These are phyloP conservation scores for Bradynema listronoti DNA, from an alignment of 1,140 invertebrate species.

Conservation along the genomic window DNA sequence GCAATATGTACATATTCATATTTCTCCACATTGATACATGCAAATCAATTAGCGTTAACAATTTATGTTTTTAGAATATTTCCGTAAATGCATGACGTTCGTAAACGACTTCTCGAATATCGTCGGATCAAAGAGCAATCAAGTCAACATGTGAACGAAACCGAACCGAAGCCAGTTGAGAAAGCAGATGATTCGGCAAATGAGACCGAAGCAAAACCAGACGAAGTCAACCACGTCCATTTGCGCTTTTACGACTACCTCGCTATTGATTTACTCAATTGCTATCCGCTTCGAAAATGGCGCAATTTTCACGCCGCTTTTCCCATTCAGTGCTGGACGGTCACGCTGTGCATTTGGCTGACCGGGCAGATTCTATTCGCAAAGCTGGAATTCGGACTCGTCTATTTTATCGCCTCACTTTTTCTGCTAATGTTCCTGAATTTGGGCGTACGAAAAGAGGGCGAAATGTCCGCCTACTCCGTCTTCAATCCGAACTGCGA, in stretches of 20 bases:
- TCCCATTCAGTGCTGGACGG: conserved; percentile 38
- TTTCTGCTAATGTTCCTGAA: conserved; percentile 77
- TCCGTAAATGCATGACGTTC: too few relatives aligned
- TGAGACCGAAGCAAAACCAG: too few relatives aligned
- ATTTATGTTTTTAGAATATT: too few relatives aligned
- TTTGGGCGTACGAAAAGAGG: conserved; percentile 68
- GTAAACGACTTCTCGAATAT: too few relatives aligned
- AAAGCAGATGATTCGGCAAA: too few relatives aligned
- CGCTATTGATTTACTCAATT: conserved; percentile 36
- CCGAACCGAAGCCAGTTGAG: too few relatives aligned
- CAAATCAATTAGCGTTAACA: too few relatives aligned
- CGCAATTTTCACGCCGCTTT: conserved; percentile 27
- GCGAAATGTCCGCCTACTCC: conserved; percentile 83
- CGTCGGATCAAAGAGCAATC: too few relatives aligned
- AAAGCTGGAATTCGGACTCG: conserved; percentile 75
- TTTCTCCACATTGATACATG: too few relatives aligned
- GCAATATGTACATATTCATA: too few relatives aligned
- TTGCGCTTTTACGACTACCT: conserved; percentile 30
- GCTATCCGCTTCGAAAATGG: conserved; percentile 44
- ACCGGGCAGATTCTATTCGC: conserved; percentile 33
- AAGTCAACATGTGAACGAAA: too few relatives aligned
- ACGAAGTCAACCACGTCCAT: too few relatives aligned
- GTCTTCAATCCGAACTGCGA: conserved; percentile 92
- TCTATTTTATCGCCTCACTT: conserved; percentile 75
- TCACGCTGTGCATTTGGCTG: conserved; percentile 36